Evolutionary conservation across 2,113 vertebrate genomes (phyloP).

Genomic region (Poecilia latipinna): DNA sequence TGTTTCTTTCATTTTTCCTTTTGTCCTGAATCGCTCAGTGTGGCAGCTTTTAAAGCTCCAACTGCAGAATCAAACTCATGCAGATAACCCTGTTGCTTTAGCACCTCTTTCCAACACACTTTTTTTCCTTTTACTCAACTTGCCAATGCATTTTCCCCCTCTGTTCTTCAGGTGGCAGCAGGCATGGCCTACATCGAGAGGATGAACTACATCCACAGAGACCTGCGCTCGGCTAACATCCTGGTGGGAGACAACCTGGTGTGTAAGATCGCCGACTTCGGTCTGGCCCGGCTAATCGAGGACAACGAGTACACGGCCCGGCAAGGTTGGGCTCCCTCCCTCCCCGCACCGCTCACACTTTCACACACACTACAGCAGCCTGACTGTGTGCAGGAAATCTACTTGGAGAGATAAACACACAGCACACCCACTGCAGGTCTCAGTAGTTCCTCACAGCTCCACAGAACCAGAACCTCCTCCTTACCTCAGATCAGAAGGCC

Average conservation of each 20-base stretch:
- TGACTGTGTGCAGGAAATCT: slow-evolving; percentile 22
- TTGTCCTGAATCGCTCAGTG: no score
- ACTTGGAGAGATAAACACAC: no score
- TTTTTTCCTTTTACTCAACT: neutral
- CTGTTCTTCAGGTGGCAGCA: slow-evolving; percentile 83
- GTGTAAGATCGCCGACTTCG: slow-evolving; percentile 98
- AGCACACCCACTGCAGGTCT: no score
- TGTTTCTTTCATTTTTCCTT: no score
- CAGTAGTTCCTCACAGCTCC: no score
- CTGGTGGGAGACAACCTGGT: slow-evolving; percentile 93
- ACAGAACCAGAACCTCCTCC: no score
- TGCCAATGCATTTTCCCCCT: neutral
- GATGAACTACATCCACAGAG: slow-evolving; percentile 99
- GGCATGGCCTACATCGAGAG: slow-evolving; percentile 99
- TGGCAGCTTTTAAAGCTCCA: no score
- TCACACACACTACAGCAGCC: neutral
- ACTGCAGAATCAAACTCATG: neutral
- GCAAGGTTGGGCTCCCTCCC: slow-evolving; percentile 84
- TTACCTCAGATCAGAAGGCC: no score
- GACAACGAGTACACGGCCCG: slow-evolving; percentile 98
- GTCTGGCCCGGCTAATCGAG: slow-evolving; percentile 94
- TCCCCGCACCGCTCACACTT: neutral
- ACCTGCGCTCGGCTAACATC: slow-evolving; percentile 95
- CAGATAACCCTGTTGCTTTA: no score
- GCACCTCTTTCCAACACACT: neutral